Base-by-base conservation (phyloP, 2,888 invertebrate genomes). In the Anaspis maculata region DNA sequence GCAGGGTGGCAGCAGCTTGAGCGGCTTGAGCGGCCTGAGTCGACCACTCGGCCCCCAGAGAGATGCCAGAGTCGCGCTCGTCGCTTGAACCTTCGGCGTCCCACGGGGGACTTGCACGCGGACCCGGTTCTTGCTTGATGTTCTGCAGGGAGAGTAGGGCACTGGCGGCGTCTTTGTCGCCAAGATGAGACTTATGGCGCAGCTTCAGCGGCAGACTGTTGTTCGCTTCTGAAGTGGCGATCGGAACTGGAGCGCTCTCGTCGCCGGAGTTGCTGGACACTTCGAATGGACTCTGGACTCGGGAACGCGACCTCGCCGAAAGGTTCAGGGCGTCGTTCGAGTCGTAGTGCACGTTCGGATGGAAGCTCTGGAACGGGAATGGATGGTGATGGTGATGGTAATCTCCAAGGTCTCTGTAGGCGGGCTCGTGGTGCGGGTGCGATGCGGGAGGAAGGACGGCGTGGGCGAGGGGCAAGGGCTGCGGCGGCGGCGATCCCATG, bases 41-140 rank as follows among this genome's bases (percentile, higher is more conserved):
- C 3, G 70, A 64, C 71, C 71, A 83, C 45, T 83, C 83, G 5
- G 75, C 77, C 2, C 83, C 88, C 33, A 88, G 67, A 0, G 89
- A 89, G 48, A 90, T 90, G 3, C 90, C 90, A 0, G 89, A 89
- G 58, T 91, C 90, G 4, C 90, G 70, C 61, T 90, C 90, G 61
- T 90, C 90, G 52, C 88, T 87, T 34, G 88, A 89, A 15, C 89
- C 89, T 55, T 90, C 89, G 15, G 82, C 86, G 62, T 88, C 88
- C 83, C 87, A 87, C 0, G 86, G 83, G 3, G 84, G 84, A 7
- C 86, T 84, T 10, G 84, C 83, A 24, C 83, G 71, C 28, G 79
- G 77, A 13, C 79, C 82, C 0, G 87, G 86, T 62, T 89, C 89
- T 58, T 87, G 86, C 61, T 89, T 88, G 58, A 88, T 85, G 57